Evolutionary conservation across 2,888 invertebrate species (phyloP).

Genomic region (Candidula unifasciata): DNA sequence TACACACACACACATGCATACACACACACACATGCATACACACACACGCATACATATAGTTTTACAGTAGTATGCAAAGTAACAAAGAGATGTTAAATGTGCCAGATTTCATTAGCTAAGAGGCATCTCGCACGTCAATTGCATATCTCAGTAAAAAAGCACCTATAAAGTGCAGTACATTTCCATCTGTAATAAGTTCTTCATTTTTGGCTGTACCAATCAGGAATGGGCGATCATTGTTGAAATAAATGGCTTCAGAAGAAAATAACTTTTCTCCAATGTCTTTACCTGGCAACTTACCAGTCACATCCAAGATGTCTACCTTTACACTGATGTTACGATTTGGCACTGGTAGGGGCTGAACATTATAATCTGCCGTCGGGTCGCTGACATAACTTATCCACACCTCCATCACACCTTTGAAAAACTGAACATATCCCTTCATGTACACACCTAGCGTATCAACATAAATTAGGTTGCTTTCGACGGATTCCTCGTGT

Average conservation of each 20-base stretch:
- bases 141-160: neutral
- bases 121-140: neutral
- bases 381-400: neutral
- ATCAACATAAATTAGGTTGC: neutral
- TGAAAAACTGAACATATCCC: neutral
- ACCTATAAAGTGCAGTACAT: neutral
- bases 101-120: too few species aligned
- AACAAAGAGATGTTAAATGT: too few species aligned
- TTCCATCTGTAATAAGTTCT: neutral
- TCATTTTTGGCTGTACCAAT: neutral
- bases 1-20: too few species aligned
- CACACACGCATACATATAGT: too few species aligned
- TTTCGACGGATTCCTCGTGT: neutral
- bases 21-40: too few species aligned
- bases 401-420: neutral
- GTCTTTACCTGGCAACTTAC: neutral
- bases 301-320: neutral
- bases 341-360: neutral
- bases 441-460: neutral
- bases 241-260: neutral
- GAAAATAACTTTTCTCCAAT: neutral
- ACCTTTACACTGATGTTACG: neutral
- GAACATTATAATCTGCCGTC: neutral
- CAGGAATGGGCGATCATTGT: neutral
- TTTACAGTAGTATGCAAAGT: too few species aligned